Evolutionary conservation across 2,797 vertebrate genomes (phyloP).

Genomic region (Dryobates pubescens): DNA sequence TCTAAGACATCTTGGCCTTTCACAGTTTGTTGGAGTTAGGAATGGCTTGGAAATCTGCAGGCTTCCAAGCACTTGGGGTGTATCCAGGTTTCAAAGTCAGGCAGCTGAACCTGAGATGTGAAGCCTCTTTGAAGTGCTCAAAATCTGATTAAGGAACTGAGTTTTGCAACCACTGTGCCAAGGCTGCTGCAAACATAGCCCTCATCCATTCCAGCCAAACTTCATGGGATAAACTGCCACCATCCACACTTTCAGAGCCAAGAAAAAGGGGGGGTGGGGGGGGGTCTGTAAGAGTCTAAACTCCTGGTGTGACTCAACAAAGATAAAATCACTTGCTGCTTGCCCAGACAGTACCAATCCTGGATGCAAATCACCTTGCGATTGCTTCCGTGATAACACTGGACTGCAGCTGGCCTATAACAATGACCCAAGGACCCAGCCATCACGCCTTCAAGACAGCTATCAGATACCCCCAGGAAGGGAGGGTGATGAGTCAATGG

Average conservation of each 20-base stretch:
- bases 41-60: neutral
- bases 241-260: neutral
- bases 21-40: slow-evolving; percentile 7
- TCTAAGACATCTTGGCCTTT: neutral
- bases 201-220: neutral
- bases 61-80: neutral
- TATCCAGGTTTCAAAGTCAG: slow-evolving; percentile 4
- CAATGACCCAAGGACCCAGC: too few relatives aligned
- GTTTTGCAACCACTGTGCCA: neutral
- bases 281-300: too few relatives aligned
- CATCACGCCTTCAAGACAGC: too few relatives aligned
- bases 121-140: neutral
- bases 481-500: too few relatives aligned
- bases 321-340: too few relatives aligned
- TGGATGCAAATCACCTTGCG: too few relatives aligned
- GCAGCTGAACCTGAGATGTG: neutral
- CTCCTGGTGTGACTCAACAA: too few relatives aligned
- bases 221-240: neutral
- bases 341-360: too few relatives aligned
- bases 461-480: too few relatives aligned
- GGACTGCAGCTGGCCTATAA: too few relatives aligned
- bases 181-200: neutral
- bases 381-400: too few relatives aligned
- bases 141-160: neutral
- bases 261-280: too few relatives aligned